Evolutionary conservation across 2,113 vertebrate species (phyloP).

Genomic region (Microcebus murinus): DNA sequence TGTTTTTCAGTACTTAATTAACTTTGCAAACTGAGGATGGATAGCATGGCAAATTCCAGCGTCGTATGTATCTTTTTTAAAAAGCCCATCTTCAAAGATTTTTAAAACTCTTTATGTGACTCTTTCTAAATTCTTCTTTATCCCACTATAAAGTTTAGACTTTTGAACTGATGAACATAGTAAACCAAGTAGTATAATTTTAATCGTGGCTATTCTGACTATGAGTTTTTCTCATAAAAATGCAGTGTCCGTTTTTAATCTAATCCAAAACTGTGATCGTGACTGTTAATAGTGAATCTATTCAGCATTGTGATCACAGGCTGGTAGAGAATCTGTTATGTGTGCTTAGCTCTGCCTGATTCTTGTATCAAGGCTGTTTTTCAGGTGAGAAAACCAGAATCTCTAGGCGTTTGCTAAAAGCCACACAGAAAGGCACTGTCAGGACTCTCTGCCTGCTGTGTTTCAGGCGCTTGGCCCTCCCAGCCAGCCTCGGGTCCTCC

Average conservation of each 20-base stretch:
- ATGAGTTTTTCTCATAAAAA: not conserved
- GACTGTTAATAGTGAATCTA: not conserved
- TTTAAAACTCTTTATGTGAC: not conserved
- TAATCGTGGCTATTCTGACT: not conserved
- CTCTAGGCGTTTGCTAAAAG: not conserved
- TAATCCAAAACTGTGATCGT: not conserved
- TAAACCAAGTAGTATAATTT: not conserved
- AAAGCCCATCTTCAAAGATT: not conserved
- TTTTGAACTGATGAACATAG: not conserved
- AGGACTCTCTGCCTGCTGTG: not conserved
- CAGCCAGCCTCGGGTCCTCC: conserved; percentile 13
- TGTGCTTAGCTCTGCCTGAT: not conserved
- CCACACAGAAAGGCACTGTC: conserved; percentile 31
- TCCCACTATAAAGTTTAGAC: not conserved
- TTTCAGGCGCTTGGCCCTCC: not conserved
- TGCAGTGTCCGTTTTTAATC: not conserved
- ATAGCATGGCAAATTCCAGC: not conserved
- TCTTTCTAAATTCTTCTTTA: not conserved
- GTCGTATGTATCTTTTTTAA: not conserved
- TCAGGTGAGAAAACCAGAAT: conserved; percentile 44
- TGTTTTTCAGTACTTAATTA: not conserved
- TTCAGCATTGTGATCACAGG: not conserved
- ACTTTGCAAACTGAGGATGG: not conserved
- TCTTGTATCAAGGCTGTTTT: conserved; percentile 38
- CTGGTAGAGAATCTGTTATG: not conserved